Evolutionary conservation across 2,888 invertebrate species (phyloP).

Genomic region (Cephus runcator): DNA sequence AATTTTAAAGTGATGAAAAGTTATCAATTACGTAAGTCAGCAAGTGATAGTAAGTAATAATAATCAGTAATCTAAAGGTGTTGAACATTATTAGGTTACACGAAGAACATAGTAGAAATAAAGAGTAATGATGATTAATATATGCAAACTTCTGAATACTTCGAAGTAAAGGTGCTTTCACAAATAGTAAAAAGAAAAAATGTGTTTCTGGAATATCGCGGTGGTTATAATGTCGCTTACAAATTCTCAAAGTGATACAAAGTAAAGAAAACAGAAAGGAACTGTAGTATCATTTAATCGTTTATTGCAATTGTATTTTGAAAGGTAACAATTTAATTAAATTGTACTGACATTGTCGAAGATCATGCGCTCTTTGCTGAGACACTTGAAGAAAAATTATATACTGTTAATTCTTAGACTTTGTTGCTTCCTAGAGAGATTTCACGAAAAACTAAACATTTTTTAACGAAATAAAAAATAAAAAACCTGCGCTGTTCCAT

Average conservation of each 20-base stretch:
- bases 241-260: not conserved
- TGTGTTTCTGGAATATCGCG: not conserved
- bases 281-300: not conserved
- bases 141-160: not conserved
- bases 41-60: not conserved
- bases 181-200: not conserved
- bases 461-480: not conserved
- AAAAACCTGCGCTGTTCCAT: not conserved
- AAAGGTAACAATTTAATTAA: constrained; percentile 47
- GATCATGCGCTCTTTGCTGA: constrained; percentile 9
- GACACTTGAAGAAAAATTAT: not conserved
- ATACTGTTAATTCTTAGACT: not conserved
- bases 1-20: not conserved
- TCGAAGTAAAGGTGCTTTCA: not conserved
- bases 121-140: not conserved
- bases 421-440: not conserved
- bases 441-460: not conserved
- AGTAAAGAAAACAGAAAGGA: not conserved
- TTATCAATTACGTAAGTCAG: not conserved
- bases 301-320: constrained; percentile 37
- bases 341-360: constrained; percentile 35
- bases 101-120: not conserved
- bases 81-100: not conserved
- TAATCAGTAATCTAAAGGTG: not conserved
- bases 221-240: not conserved